Evolutionary conservation across 2,888 invertebrate genomes (phyloP), one percentile per base, ranked within the genome.

Genomic region (Acleris holmiana): DNA sequence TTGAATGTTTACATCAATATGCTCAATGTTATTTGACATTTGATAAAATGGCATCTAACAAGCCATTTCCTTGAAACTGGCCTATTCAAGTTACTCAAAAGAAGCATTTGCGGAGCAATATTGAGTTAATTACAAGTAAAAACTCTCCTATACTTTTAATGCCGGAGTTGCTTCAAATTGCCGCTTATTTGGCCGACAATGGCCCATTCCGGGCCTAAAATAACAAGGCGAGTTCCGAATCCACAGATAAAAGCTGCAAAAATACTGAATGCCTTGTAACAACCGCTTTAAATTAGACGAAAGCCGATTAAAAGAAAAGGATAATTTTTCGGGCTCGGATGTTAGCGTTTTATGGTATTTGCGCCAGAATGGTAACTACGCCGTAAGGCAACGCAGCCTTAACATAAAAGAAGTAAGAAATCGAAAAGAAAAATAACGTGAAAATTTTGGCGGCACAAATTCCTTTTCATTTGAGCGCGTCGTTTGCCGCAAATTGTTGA

Each of bases 1-100:
- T 73, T 54, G 61, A 69, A 69, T 68, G 51, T 59, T 69, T 58
- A 60, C 67, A 68, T 72, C 18, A 47, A 29, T 18, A 47, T 35
- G 13, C 35, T 35, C 35, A 13, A 35, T 35, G 35, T 35, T 8
- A 13, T 35, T 13, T 35, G 13, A 13, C 35, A 13, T 13, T 35
- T 35, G 35, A 35, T 35, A 8, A 35, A 35, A 35, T 35, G 35
- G 35, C 35, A 35, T 35, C 35, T 35, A 35, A 35, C 4, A 4
- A 13, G 35, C 35, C 13, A 4, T 35, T 10, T 13, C 13, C 13
- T 35, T 13, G 35, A 35, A 13, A 4, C 13, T 35, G 4, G 13
- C 35, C 35, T 35, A 35, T 35, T 35, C 35, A 35, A 35, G 35
- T 35, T 44, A 44, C 0, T 44, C 17, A 44, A 15, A n/a, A 44